These are phyloP conservation scores for Myotis pilosus DNA, from an alignment of 2,797 vertebrate species.

Conservation along the genomic window DNA sequence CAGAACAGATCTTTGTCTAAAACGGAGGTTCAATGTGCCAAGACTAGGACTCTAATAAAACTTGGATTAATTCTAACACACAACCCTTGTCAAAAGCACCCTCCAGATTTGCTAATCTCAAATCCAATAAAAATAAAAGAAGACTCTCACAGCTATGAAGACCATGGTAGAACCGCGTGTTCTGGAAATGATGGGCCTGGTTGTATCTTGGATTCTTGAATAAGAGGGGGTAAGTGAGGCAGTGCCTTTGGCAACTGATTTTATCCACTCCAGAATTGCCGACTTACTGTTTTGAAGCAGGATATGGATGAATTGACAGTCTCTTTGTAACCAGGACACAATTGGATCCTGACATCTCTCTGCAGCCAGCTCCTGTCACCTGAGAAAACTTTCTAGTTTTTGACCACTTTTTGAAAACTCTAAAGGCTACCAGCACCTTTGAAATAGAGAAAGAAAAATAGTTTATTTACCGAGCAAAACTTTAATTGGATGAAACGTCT, in stretches of 20 bases:
- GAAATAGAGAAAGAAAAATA: background rate
- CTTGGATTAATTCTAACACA: background rate
- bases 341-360: background rate
- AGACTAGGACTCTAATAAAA: slow-evolving; percentile 1
- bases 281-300: background rate
- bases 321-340: background rate
- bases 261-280: background rate
- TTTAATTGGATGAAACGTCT: background rate
- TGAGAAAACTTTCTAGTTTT: background rate
- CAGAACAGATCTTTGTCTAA: background rate
- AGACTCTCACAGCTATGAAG: background rate
- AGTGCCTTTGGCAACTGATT: background rate
- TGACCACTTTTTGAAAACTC: slow-evolving; percentile 24
- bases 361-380: background rate
- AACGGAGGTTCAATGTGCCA: background rate
- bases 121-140: background rate
- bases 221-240: background rate
- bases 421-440: background rate
- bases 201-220: background rate
- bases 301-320: background rate
- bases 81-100: background rate
- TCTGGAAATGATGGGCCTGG: background rate
- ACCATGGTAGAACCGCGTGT: background rate
- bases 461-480: slow-evolving; percentile 40
- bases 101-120: background rate